Evolutionary conservation across 2,888 invertebrate genomes (phyloP), one percentile per base, ranked within the genome.

Genomic region (Dysmachus trigonus): DNA sequence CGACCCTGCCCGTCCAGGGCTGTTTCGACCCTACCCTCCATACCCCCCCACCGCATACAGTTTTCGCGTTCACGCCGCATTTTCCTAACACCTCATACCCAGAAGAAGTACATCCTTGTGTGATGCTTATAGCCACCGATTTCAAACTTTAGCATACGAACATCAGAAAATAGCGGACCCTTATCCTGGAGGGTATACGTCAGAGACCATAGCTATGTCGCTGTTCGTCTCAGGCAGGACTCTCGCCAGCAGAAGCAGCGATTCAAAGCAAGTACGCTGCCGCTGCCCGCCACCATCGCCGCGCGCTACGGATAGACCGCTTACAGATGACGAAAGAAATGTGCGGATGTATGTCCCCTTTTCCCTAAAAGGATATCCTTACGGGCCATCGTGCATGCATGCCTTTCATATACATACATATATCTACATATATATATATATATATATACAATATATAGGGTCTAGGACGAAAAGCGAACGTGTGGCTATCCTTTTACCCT

Each of bases 141-240:
- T 87, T 87, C 87, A 87, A 87, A 85, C 85, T 87, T 87, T 85
- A 85, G 87, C 85, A 87, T 87, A 87, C 62, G 85, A 87, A 87
- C 85, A 87, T 87, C 85, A 87, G 87, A 87, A 85, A 87, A 87
- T 85, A 87, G 85, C 87, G 82, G 85, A 86, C 83, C 87, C 85
- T 83, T 85, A 62, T 74, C 79, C 74, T 81, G 79, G 33, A 83
- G 71, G 30, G 73, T 84, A 82, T 86, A 86, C 30, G 47, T 53
- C 72, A 83, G 41, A 83, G 83, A 41, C 83, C 83, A 27, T 83
- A 72, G 83, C 47, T 83, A 83, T 72, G 72, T 13, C 31, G 47
- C 35, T 47, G 35, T 73, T 81, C 18, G 27, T 18, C 35, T 10
- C 27, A 2, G 22, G 22, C 62, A 62, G 62, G 62, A 35, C 41